A percentile compares a stretch with the other conserved stretches of the same genome.
These are phyloP conservation scores for Diplolepis rosae DNA, from an alignment of 2,888 invertebrate genomes.

Conservation along the genomic window DNA sequence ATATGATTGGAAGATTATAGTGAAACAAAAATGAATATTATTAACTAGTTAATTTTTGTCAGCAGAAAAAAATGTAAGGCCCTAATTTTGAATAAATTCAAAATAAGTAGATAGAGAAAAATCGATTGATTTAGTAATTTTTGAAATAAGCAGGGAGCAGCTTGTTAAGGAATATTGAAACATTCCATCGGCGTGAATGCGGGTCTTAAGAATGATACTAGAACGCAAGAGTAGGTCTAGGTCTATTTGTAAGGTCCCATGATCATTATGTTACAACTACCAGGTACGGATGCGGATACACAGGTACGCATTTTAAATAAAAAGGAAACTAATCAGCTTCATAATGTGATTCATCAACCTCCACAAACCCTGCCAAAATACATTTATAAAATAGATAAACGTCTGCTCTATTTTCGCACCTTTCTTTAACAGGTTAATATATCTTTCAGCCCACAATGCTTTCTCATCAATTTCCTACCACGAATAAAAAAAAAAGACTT, in stretches of 20 bases:
- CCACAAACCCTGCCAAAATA: background rate
- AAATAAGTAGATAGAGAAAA: background rate
- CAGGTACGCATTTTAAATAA: constrained; percentile 10
- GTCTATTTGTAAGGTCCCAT: constrained; percentile 37
- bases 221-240: constrained; percentile 48
- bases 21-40: too few relatives aligned
- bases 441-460: too few relatives aligned
- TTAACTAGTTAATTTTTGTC: background rate
- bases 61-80: background rate
- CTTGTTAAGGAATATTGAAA: constrained; percentile 5
- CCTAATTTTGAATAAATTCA: background rate
- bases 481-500: background rate
- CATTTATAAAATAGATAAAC: background rate
- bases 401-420: background rate
- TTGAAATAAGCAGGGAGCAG: background rate
- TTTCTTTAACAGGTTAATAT: background rate
- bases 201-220: constrained; percentile 25
- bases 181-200: constrained; percentile 26
- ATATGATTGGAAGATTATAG: too few relatives aligned
- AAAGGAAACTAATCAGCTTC: constrained; percentile 2
- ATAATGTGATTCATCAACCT: background rate
- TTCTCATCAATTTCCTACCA: background rate
- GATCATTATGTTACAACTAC: constrained; percentile 45
- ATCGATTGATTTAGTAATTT: background rate
- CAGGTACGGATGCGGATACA: constrained; percentile 37